Conservation (phyloP, 2,113 vertebrate species). For the Colistium nudipinnis region DNA sequence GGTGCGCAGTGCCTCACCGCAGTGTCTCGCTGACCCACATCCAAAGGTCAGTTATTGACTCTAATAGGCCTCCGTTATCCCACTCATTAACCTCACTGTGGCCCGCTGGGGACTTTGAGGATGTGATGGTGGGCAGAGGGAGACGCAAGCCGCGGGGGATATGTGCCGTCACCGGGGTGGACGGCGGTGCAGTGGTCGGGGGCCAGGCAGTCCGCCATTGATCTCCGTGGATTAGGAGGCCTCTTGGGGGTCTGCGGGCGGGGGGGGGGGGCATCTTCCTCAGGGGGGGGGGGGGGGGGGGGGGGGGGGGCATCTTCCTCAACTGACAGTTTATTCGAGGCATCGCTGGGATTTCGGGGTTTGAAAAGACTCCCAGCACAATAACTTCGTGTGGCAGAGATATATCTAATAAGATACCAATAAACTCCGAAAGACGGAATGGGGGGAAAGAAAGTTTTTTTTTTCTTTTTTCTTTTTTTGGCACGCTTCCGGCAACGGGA, state of each 20-base stretch:
- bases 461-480: slow-evolving; percentile 54
- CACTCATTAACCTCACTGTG: slow-evolving; percentile 76
- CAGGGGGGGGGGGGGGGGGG: too few species aligned
- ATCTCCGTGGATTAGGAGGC: slow-evolving; percentile 82
- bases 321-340: slow-evolving; percentile 83
- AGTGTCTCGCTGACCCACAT: slow-evolving; percentile 55
- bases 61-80: slow-evolving; percentile 70
- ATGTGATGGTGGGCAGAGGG: slow-evolving; percentile 40
- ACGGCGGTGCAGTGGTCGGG: slow-evolving; percentile 51
- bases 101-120: slow-evolving; percentile 51
- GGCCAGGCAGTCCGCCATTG: slow-evolving; percentile 75
- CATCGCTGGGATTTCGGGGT: slow-evolving; percentile 81
- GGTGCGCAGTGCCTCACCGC: slow-evolving; percentile 16
- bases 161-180: slow-evolving; percentile 58
- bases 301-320: slow-evolving; percentile 79
- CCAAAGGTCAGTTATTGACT: slow-evolving; percentile 75
- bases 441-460: slow-evolving; percentile 60
- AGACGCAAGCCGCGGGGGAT: slow-evolving; percentile 50
- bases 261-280: slow-evolving; percentile 80
- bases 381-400: slow-evolving; percentile 78
- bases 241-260: slow-evolving; percentile 80
- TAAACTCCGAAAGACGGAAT: slow-evolving; percentile 62
- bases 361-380: slow-evolving; percentile 81
- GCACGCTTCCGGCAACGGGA: slow-evolving; percentile 68
- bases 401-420: slow-evolving; percentile 83